These are phyloP conservation scores for Hippocampus guttulatus DNA, from an alignment of 2,113 vertebrate species.

Conservation along the genomic window DNA sequence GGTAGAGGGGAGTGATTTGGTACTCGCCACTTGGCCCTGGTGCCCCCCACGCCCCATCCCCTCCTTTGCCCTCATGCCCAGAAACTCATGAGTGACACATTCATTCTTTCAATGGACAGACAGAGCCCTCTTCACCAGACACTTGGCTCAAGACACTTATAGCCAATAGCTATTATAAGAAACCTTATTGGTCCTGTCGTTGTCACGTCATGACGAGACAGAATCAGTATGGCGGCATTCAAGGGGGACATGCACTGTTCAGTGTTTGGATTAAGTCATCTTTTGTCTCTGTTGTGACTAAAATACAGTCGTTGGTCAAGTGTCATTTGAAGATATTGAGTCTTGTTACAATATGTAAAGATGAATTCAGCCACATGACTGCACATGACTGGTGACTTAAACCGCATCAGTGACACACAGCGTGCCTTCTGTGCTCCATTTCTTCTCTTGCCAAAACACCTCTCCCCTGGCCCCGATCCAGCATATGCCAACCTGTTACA, in stretches of 20 bases:
- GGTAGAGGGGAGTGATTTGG: constrained; percentile 63
- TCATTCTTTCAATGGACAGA: constrained; percentile 51
- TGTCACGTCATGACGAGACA: constrained; percentile 18
- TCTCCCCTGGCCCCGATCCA: constrained; percentile 61
- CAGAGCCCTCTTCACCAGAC: constrained; percentile 60
- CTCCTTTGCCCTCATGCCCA: constrained; percentile 61
- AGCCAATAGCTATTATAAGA: constrained; percentile 42
- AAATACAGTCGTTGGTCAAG: not conserved
- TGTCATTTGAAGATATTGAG: not conserved
- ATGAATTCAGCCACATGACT: not conserved
- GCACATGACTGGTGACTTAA: not conserved
- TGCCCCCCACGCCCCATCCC: constrained; percentile 38
- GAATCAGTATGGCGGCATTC: constrained; percentile 11
- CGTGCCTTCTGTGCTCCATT: constrained; percentile 44
- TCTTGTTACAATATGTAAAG: not conserved
- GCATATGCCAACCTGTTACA: constrained; percentile 32
- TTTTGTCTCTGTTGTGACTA: not conserved
- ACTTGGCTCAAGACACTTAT: constrained; percentile 38
- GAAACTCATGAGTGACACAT: constrained; percentile 64
- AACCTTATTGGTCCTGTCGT: constrained; percentile 29
- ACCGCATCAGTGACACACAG: constrained; percentile 13
- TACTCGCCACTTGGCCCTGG: constrained; percentile 58
- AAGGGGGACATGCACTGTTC: not conserved
- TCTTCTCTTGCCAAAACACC: constrained; percentile 45
- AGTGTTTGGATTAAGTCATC: not conserved